Percentiles rank a stretch among this genome's conserved stretches.
These are phyloP conservation scores for Nothura maculosa DNA, from an alignment of 2,797 vertebrate genomes.

Conservation along the genomic window DNA sequence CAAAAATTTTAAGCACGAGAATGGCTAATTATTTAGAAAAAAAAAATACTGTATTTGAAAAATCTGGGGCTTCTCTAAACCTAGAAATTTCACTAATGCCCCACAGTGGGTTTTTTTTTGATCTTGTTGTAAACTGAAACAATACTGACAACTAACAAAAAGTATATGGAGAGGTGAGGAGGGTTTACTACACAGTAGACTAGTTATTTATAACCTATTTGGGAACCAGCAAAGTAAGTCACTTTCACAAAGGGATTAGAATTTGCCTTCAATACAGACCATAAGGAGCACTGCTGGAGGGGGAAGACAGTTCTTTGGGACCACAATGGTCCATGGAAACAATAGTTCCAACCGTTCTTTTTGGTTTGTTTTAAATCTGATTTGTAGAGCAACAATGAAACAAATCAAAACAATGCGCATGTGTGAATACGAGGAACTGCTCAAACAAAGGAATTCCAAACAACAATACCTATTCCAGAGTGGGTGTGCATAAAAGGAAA, in stretches of 20 bases:
- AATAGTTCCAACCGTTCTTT: neutral
- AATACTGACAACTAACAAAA: neutral
- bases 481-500: conserved; percentile 53
- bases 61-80: neutral
- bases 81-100: neutral
- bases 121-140: neutral
- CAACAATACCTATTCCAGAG: conserved; percentile 46
- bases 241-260: neutral
- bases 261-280: neutral
- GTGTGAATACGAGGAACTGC: conserved; percentile 60
- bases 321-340: conserved; percentile 14
- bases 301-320: neutral
- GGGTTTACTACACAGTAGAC: neutral
- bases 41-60: neutral
- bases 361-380: conserved; percentile 18
- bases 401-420: conserved; percentile 44
- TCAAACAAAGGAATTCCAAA: conserved; percentile 68
- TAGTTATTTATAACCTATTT: neutral
- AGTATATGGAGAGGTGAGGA: neutral
- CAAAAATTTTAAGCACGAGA: neutral
- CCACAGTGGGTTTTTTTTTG: neutral
- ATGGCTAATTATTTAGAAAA: neutral
- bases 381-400: conserved; percentile 46
- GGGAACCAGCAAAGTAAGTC: neutral
- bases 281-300: rapidly evolving